Evolutionary conservation across 2,797 vertebrate species (phyloP).

Genomic region (Mastacembelus armatus): DNA sequence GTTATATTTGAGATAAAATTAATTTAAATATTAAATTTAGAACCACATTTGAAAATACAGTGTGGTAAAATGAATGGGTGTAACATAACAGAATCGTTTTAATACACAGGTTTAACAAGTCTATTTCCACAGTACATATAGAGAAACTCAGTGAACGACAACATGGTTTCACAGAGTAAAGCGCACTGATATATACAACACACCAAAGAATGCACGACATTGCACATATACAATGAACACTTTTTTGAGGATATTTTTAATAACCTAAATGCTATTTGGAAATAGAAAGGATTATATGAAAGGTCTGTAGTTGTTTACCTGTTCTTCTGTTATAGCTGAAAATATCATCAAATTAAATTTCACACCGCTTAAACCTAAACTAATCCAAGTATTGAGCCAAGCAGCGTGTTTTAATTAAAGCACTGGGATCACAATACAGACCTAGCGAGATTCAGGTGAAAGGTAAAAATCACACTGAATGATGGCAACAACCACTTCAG

Average conservation of each 20-base stretch:
- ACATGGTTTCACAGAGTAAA: slow-evolving; percentile 10
- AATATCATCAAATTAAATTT: slow-evolving; percentile 72
- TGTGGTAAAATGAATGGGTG: background rate
- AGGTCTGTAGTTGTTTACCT: slow-evolving; percentile 65
- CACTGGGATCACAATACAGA: slow-evolving; percentile 39
- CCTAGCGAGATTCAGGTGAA: slow-evolving; percentile 60
- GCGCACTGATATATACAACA: slow-evolving; percentile 15
- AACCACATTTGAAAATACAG: background rate
- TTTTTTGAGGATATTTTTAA: slow-evolving; percentile 31
- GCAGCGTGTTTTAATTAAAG: slow-evolving; percentile 72
- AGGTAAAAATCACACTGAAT: slow-evolving; percentile 54
- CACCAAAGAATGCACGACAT: slow-evolving; percentile 18
- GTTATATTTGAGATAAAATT: background rate
- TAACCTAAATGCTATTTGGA: slow-evolving; percentile 41
- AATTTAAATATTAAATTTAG: slow-evolving; percentile 1
- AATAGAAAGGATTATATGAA: slow-evolving; percentile 60
- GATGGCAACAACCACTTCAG: slow-evolving; percentile 49
- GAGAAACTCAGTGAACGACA: slow-evolving; percentile 14
- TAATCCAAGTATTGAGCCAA: slow-evolving; percentile 73
- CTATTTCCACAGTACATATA: slow-evolving; percentile 8
- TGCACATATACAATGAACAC: slow-evolving; percentile 38
- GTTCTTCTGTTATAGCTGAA: slow-evolving; percentile 59
- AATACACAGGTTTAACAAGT: slow-evolving; percentile 1
- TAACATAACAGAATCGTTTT: slow-evolving; percentile 7
- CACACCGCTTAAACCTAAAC: slow-evolving; percentile 68